A percentile compares a stretch with the other conserved stretches of the same genome.
Evolutionary conservation across 2,888 invertebrate species (phyloP).

Genomic region (Leucozona laternaria): DNA sequence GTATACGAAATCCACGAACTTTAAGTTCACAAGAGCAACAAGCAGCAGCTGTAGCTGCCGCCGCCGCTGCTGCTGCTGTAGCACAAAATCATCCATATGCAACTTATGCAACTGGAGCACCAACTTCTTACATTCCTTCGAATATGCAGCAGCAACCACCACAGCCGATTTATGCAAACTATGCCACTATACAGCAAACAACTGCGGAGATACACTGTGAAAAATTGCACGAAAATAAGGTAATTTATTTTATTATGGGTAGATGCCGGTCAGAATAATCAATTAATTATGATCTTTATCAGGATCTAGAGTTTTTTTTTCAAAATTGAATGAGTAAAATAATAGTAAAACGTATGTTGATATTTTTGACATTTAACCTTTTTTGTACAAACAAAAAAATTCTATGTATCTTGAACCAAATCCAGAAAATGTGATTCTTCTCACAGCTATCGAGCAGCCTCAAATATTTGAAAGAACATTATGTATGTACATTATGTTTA

Average conservation of each 20-base stretch:
- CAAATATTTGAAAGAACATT: too few relatives aligned
- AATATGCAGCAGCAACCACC: conserved; percentile 79
- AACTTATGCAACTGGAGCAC: conserved; percentile 64
- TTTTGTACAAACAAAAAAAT: too few relatives aligned
- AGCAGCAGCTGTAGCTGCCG: conserved; percentile 72
- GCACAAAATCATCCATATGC: conserved; percentile 78
- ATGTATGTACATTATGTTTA: too few relatives aligned
- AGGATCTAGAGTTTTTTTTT: not conserved
- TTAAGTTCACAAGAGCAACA: conserved; percentile 76
- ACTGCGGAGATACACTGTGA: conserved; percentile 86
- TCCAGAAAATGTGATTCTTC: too few relatives aligned
- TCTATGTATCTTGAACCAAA: too few relatives aligned
- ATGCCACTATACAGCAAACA: conserved; percentile 85
- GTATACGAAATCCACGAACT: conserved; percentile 82
- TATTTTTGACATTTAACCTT: too few relatives aligned
- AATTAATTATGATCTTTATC: not conserved
- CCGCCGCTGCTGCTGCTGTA: conserved; percentile 61
- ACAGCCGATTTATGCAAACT: conserved; percentile 83
- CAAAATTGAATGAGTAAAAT: too few relatives aligned
- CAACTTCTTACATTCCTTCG: conserved; percentile 78
- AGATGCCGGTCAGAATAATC: not conserved
- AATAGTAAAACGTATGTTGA: too few relatives aligned
- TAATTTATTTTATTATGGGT: conserved; percentile 53
- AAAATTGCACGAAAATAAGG: conserved; percentile 83
- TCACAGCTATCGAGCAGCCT: too few relatives aligned